Conservation (phyloP, 2,797 vertebrate genomes). For the Sebastes dallii region DNA sequence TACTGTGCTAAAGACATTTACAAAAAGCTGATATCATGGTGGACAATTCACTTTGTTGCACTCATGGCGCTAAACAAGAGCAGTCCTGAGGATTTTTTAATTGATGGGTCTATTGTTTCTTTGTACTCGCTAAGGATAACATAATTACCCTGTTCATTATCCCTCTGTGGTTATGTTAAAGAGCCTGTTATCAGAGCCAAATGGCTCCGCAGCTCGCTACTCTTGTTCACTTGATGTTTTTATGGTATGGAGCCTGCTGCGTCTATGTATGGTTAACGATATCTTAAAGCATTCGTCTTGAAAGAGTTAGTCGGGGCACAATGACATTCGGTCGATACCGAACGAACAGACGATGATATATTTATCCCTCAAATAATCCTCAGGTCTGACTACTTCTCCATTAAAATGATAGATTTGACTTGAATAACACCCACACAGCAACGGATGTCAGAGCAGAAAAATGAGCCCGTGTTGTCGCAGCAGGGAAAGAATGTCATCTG, state of each 20-base stretch:
- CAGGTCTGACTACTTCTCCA: slow-evolving; percentile 81
- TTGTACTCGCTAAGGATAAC: slow-evolving; percentile 65
- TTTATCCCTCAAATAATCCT: slow-evolving; percentile 82
- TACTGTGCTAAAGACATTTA: slow-evolving; percentile 63
- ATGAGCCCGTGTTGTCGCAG: slow-evolving; percentile 78
- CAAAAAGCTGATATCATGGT: slow-evolving; percentile 64
- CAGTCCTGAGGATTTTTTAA: slow-evolving; percentile 66
- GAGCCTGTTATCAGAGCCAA: slow-evolving; percentile 63
- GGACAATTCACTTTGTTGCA: slow-evolving; percentile 71
- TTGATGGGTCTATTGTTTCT: slow-evolving; percentile 72
- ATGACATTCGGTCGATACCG: slow-evolving; percentile 71
- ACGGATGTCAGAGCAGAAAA: slow-evolving; percentile 76
- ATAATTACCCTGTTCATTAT: slow-evolving; percentile 72
- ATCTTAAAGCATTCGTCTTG: slow-evolving; percentile 65
- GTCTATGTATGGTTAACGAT: slow-evolving; percentile 43
- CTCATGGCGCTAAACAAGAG: slow-evolving; percentile 62
- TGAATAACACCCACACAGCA: slow-evolving; percentile 79
- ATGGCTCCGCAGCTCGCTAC: slow-evolving; percentile 23
- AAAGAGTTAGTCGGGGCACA: slow-evolving; percentile 68
- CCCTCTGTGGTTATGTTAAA: slow-evolving; percentile 69
- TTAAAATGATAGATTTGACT: slow-evolving; percentile 84
- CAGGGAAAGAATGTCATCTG: slow-evolving; percentile 81
- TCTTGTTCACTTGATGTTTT: slow-evolving; percentile 39
- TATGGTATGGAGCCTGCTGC: slow-evolving; percentile 21
- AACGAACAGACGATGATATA: slow-evolving; percentile 76